Evolutionary conservation across 2,113 vertebrate species (phyloP).

Genomic region (Callipepla californica): DNA sequence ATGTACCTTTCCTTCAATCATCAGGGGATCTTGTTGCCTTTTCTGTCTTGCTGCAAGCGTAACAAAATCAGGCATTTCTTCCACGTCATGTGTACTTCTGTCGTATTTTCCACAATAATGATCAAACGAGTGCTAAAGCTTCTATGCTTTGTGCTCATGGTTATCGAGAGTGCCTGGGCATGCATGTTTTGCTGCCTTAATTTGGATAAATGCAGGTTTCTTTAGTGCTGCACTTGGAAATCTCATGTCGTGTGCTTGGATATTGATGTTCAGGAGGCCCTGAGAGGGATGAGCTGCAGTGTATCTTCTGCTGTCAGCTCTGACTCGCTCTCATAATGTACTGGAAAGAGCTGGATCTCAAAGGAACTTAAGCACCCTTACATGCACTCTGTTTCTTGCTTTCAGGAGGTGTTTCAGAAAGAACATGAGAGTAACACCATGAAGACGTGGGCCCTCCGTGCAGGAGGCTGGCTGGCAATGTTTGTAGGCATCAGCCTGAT

Average conservation of each 20-base stretch:
- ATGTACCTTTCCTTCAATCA: not conserved
- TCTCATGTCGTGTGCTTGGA: not conserved
- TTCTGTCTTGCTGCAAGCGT: not conserved
- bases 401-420: conserved; percentile 90
- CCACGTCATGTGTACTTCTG: not conserved
- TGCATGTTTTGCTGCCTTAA: not conserved
- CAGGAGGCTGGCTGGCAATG: conserved; percentile 92
- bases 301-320: not conserved
- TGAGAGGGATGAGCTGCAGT: not conserved
- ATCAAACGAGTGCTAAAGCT: not conserved
- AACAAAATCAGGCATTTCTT: not conserved
- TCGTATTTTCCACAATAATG: not conserved
- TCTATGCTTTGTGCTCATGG: not conserved
- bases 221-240: not conserved
- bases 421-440: conserved; percentile 87
- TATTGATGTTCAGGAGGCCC: not conserved
- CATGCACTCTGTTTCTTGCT: not conserved
- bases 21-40: not conserved
- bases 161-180: not conserved
- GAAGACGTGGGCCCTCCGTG: conserved; percentile 93
- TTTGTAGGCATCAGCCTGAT: conserved; percentile 91
- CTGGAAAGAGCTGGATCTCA: not conserved
- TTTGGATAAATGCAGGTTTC: not conserved
- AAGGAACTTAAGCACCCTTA: not conserved
- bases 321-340: not conserved